Evolutionary conservation across 2,113 vertebrate genomes (phyloP).

Genomic region (Aphelocoma coerulescens): DNA sequence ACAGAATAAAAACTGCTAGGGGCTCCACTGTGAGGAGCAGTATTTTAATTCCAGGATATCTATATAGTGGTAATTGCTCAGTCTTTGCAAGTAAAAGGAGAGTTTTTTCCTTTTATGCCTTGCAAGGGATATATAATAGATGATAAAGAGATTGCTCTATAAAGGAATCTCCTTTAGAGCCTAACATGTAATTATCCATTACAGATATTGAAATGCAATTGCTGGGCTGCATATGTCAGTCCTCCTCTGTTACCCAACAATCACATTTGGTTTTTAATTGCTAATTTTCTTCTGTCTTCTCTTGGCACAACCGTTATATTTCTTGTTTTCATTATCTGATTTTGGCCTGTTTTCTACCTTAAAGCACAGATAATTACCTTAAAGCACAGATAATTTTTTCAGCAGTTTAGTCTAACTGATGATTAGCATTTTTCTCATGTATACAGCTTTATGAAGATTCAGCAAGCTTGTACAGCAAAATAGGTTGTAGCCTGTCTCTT

Average conservation of each 20-base stretch:
- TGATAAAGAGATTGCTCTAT: background rate
- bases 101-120: background rate
- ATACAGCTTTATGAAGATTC: background rate
- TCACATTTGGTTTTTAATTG: background rate
- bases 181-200: conserved; percentile 11
- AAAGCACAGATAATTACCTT: background rate
- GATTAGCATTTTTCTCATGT: background rate
- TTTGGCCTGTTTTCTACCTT: background rate
- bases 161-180: background rate
- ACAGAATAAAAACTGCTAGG: background rate
- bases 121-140: background rate
- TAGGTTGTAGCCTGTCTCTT: background rate
- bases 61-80: background rate
- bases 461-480: background rate
- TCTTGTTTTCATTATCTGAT: background rate
- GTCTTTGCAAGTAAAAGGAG: background rate
- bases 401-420: background rate
- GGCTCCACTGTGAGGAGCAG: background rate
- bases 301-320: background rate
- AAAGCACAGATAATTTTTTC: background rate
- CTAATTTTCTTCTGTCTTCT: conserved; percentile 10
- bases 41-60: background rate
- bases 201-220: background rate
- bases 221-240: background rate
- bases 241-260: background rate